Conservation (phyloP, 2,797 vertebrate genomes). For the Cebuella pygmaea region DNA sequence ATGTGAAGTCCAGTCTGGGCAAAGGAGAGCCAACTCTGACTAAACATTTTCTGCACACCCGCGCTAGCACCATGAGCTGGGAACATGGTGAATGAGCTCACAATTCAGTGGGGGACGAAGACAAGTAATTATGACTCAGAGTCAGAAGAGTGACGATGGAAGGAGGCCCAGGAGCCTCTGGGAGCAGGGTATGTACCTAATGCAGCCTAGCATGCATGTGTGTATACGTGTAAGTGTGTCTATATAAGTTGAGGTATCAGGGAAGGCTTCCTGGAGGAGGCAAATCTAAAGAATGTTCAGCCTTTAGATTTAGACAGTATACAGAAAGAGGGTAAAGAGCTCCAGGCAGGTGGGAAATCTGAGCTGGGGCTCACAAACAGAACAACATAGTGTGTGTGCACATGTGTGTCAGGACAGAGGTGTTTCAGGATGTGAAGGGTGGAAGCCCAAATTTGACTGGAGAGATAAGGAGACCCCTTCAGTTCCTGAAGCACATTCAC, state of each 20-base stretch:
- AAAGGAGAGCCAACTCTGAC: not conserved
- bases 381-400: rapidly evolving
- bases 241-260: not conserved
- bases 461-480: not conserved
- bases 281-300: not conserved
- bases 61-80: not conserved
- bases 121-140: not conserved
- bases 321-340: not conserved
- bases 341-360: not conserved
- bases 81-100: not conserved
- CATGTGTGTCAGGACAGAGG: not conserved
- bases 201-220: too few relatives aligned
- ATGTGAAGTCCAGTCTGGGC: not conserved
- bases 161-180: not conserved
- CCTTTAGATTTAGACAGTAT: not conserved
- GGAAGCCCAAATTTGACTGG: not conserved
- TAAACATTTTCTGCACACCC: not conserved
- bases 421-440: not conserved
- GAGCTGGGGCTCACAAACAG: not conserved
- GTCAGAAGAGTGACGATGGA: not conserved
- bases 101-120: too few relatives aligned
- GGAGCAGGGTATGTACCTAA: not conserved
- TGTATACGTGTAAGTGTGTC: not conserved
- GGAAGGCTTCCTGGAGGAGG: not conserved
- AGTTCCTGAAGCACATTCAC: not conserved